Percentiles rank a stretch among this genome's conserved stretches.
These are phyloP conservation scores for Clarias macrocephalus DNA, from an alignment of 2,113 vertebrate genomes.

Conservation along the genomic window DNA sequence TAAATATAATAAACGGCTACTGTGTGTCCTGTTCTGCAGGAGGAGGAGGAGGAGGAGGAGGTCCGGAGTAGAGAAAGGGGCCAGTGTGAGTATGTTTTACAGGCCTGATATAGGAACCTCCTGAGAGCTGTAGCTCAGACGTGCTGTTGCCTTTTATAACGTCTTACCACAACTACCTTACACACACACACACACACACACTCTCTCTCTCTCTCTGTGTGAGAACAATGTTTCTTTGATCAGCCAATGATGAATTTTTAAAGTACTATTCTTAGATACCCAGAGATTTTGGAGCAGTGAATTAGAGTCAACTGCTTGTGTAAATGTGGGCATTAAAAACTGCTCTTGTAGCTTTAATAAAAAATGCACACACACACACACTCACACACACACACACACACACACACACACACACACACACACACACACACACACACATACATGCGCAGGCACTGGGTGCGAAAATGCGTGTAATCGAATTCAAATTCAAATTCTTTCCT, in stretches of 20 bases:
- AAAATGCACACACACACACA: not conserved
- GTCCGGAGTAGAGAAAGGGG: constrained; percentile 19
- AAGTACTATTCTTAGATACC: constrained; percentile 30
- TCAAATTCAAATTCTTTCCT: not conserved
- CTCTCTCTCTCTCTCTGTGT: not conserved
- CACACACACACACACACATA: not conserved
- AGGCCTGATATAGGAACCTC: constrained; percentile 47
- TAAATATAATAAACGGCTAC: constrained; percentile 44
- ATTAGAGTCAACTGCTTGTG: constrained; percentile 19
- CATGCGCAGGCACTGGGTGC: too few species aligned
- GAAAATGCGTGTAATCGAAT: not conserved
- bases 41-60: not conserved
- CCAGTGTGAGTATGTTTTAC: constrained; percentile 43
- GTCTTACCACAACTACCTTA: constrained; percentile 31
- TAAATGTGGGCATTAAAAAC: not conserved
- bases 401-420: not conserved
- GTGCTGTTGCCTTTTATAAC: constrained; percentile 40
- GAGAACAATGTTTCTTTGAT: constrained; percentile 47
- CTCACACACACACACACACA: constrained; percentile 15
- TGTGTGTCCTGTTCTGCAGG: constrained; percentile 17
- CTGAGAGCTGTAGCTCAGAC: constrained; percentile 35
- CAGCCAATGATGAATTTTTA: constrained; percentile 42
- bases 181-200: not conserved
- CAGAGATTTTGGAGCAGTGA: constrained; percentile 20
- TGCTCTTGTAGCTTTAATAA: constrained; percentile 13